Conservation (phyloP, 2,888 invertebrate genomes). For the Hipparchia semele region DNA sequence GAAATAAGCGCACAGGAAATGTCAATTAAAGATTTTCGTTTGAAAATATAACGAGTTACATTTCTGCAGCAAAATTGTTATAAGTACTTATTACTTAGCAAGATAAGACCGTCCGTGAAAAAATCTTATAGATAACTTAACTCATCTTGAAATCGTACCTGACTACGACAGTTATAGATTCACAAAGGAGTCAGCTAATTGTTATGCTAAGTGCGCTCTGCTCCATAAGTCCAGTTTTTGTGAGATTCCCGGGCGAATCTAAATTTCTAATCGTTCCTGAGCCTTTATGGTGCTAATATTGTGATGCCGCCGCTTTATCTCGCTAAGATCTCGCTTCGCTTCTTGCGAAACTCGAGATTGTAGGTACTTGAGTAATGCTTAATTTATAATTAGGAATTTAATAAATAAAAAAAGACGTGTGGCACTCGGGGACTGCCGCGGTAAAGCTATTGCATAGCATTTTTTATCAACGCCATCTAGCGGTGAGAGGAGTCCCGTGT, state of each 20-base stretch:
- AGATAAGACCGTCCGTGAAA: no score
- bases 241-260: constrained; percentile 30
- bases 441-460: no score
- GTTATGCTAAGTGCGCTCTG: constrained; percentile 34
- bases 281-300: constrained; percentile 36
- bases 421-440: no score
- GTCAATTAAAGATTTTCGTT: no score
- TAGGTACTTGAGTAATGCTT: neutral
- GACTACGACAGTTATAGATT: constrained; percentile 21
- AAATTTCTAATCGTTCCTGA: constrained; percentile 38
- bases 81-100: no score
- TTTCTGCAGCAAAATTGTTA: no score
- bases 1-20: no score
- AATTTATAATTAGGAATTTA: neutral
- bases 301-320: constrained; percentile 21
- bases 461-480: no score
- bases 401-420: no score
- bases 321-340: neutral
- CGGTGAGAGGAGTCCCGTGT: no score
- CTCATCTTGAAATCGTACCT: constrained; percentile 15
- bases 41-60: no score
- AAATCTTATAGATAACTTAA: neutral
- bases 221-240: constrained; percentile 38
- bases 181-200: constrained; percentile 35
- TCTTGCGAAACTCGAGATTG: constrained; percentile 9